These are phyloP conservation scores for Nycticebus coucang DNA, from an alignment of 2,113 vertebrate species.

Conservation along the genomic window DNA sequence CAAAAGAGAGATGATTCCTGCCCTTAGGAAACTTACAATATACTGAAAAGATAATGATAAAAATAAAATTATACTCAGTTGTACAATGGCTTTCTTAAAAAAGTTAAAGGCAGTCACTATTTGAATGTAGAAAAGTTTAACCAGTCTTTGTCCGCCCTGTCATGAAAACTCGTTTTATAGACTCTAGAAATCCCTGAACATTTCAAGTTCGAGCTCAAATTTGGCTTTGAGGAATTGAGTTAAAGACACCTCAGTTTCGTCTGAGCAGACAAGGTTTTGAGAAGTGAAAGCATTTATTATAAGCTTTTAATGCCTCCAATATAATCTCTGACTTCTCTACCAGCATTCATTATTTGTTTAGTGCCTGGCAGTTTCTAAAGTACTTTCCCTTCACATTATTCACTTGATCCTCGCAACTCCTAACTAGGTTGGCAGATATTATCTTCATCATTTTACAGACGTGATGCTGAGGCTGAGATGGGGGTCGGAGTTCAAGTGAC, in stretches of 20 bases:
- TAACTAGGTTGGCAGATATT: slow-evolving; percentile 59
- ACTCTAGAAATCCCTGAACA: not conserved
- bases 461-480: not conserved
- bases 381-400: slow-evolving; percentile 57
- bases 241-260: slow-evolving; percentile 40
- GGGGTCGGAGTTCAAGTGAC: slow-evolving; percentile 21
- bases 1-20: not conserved
- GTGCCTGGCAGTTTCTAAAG: slow-evolving; percentile 53
- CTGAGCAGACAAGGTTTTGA: slow-evolving; percentile 47
- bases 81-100: not conserved
- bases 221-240: not conserved
- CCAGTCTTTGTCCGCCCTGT: not conserved
- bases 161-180: not conserved
- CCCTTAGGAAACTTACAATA: not conserved
- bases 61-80: not conserved
- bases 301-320: slow-evolving; percentile 60
- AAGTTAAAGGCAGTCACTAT: not conserved
- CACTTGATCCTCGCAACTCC: slow-evolving; percentile 50
- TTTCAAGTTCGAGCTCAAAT: slow-evolving; percentile 12
- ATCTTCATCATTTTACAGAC: slow-evolving; percentile 57
- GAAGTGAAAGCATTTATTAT: slow-evolving; percentile 39
- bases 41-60: not conserved
- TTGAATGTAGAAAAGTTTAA: not conserved
- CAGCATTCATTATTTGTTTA: slow-evolving; percentile 44
- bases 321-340: slow-evolving; percentile 43